Evolutionary conservation across 2,113 vertebrate genomes (phyloP).

Genomic region (Puma concolor): DNA sequence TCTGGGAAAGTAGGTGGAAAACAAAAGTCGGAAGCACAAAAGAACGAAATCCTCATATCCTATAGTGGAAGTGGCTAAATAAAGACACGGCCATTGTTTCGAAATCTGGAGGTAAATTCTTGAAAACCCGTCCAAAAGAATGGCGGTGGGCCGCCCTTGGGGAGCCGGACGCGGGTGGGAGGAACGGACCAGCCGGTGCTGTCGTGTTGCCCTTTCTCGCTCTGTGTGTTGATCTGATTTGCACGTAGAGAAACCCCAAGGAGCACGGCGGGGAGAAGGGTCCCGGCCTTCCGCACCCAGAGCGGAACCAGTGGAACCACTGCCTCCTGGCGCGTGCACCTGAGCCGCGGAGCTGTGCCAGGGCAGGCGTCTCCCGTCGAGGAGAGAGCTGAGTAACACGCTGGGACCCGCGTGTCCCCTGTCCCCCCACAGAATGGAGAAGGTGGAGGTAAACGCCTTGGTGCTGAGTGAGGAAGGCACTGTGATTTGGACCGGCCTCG

Average conservation of each 20-base stretch:
- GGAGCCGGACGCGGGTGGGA: not conserved
- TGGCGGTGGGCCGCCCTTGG: not conserved
- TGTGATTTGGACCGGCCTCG: no score
- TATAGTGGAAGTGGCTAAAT: no score
- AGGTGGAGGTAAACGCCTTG: not conserved
- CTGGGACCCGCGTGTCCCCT: not conserved
- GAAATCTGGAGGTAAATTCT: not conserved
- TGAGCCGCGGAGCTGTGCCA: not conserved
- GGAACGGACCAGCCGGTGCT: rapidly evolving
- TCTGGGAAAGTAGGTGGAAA: not conserved
- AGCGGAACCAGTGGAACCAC: not conserved
- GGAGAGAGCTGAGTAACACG: not conserved
- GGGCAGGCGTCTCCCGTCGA: rapidly evolving
- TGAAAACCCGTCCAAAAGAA: not conserved
- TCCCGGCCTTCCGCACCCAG: rapidly evolving
- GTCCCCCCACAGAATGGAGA: no score
- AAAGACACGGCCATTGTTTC: not conserved
- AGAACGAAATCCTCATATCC: not conserved
- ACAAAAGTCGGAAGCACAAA: not conserved
- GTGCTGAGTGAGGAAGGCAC: not conserved
- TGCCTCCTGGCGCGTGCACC: not conserved
- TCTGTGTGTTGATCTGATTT: no score
- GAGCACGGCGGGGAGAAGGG: rapidly evolving
- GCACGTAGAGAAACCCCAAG: not conserved
- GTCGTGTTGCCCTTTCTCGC: not conserved